A percentile compares a stretch with the other conserved stretches of the same genome.
phyloP scores from a whole-genome alignment of 2,113 vertebrate genomes.

The Lamprotornis superbus region DNA sequence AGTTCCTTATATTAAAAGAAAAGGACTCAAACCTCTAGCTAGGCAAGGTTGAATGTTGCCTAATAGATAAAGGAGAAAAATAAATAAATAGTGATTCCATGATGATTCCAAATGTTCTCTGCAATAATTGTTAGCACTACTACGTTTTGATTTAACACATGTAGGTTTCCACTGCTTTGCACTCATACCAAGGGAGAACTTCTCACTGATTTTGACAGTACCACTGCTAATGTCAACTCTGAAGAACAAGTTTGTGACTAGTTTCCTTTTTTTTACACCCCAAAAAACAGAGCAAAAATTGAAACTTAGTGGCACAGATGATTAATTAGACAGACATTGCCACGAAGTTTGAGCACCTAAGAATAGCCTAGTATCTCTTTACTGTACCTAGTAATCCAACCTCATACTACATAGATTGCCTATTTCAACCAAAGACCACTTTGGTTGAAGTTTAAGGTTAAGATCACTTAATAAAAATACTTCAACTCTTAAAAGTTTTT shows the following conservation, averaged over 20 bases:
- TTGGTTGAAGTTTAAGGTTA: not conserved
- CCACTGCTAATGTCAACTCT: accelerated
- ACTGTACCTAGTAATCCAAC: not conserved
- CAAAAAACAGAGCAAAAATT: not conserved
- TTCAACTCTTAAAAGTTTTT: not conserved
- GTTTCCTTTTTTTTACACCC: not conserved
- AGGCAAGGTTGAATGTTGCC: not conserved
- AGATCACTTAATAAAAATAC: not conserved
- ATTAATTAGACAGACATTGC: not conserved
- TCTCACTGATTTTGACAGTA: not conserved
- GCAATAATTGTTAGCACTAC: not conserved
- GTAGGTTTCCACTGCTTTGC: not conserved
- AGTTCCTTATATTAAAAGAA: not conserved
- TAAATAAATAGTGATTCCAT: not conserved
- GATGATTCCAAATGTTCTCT: not conserved
- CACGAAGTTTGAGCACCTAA: not conserved
- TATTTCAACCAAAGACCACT: not conserved
- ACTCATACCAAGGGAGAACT: not conserved
- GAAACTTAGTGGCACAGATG: not conserved
- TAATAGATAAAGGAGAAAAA: not conserved
- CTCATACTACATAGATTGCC: not conserved
- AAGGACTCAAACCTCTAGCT: not conserved
- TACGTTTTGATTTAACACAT: not conserved
- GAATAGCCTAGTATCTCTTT: not conserved
- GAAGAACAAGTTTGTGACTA: not conserved